A percentile compares a stretch with the other conserved stretches of the same genome.
These are phyloP conservation scores for Drosophila gunungcola DNA, from an alignment of 1,140 invertebrate genomes.

Conservation along the genomic window DNA sequence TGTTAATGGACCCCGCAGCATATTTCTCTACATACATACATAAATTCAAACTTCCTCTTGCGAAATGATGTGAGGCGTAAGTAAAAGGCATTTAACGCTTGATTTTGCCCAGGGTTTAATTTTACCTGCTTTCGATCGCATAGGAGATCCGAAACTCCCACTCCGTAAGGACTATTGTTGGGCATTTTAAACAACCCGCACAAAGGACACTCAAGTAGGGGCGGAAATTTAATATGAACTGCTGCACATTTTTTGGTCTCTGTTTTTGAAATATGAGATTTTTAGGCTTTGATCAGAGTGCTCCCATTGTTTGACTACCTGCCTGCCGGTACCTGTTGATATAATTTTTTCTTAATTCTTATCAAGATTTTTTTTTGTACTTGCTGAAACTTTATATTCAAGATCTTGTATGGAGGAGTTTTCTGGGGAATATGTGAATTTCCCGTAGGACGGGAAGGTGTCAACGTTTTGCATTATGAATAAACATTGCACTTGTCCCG, in stretches of 20 bases:
- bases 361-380: conserved; percentile 54
- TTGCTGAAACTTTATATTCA: conserved; percentile 61
- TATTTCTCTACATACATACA: conserved; percentile 1
- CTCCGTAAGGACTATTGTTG: conserved; percentile 61
- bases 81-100: conserved; percentile 80
- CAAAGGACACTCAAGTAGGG: conserved; percentile 69
- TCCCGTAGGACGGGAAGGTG: conserved; percentile 84
- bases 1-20: conserved; percentile 62
- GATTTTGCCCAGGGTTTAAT: conserved; percentile 70
- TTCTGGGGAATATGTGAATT: conserved; percentile 53
- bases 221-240: conserved; percentile 80
- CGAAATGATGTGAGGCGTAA: conserved; percentile 67
- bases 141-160: conserved; percentile 30
- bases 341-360: conserved; percentile 13
- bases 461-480: conserved; percentile 80
- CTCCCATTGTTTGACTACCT: conserved; percentile 57
- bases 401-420: not conserved
- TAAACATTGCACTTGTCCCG: conserved; percentile 85
- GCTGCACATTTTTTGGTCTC: conserved; percentile 31
- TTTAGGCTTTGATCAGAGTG: conserved; percentile 55
- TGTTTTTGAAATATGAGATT: conserved; percentile 77
- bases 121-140: conserved; percentile 66
- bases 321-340: conserved; percentile 23
- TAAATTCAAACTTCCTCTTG: conserved; percentile 29
- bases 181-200: conserved; percentile 51